A percentile compares a stretch with the other conserved stretches of the same genome.
phyloP scores from a whole-genome alignment of 2,113 vertebrate genomes.

The Elanoides forficatus region DNA sequence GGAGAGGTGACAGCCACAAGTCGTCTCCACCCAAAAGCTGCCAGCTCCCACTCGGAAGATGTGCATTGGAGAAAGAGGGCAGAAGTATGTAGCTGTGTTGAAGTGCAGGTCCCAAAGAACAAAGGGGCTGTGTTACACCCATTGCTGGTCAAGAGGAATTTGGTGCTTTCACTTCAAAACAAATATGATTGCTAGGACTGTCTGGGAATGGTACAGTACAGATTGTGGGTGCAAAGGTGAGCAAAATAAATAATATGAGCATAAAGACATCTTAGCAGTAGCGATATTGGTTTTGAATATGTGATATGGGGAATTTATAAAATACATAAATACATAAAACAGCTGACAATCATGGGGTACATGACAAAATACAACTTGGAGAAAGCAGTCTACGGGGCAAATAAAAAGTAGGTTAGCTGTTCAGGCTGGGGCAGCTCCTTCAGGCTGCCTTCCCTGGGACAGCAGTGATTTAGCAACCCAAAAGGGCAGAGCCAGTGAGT shows the following conservation, averaged over 20 bases:
- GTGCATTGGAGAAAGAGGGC: background rate
- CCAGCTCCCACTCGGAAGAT: background rate
- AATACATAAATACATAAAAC: background rate
- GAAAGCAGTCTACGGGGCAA: background rate
- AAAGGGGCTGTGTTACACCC: too few species aligned
- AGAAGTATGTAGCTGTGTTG: background rate
- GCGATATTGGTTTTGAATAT: background rate
- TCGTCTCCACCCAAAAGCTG: background rate
- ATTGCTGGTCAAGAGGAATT: background rate
- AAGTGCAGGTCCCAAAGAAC: background rate
- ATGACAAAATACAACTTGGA: background rate
- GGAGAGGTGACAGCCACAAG: background rate
- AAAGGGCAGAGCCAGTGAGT: background rate
- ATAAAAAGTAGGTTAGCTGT: background rate
- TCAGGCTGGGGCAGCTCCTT: background rate
- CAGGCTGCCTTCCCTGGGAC: background rate
- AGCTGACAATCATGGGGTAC: rapidly evolving
- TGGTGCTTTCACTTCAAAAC: background rate
- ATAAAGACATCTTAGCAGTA: background rate
- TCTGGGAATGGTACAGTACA: background rate
- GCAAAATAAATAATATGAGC: background rate
- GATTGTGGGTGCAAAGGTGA: background rate
- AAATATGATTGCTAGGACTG: background rate
- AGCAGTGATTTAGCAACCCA: background rate
- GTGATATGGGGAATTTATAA: background rate